phyloP scores from a whole-genome alignment of 1,140 invertebrate species.

The Contarinia nasturtii region DNA sequence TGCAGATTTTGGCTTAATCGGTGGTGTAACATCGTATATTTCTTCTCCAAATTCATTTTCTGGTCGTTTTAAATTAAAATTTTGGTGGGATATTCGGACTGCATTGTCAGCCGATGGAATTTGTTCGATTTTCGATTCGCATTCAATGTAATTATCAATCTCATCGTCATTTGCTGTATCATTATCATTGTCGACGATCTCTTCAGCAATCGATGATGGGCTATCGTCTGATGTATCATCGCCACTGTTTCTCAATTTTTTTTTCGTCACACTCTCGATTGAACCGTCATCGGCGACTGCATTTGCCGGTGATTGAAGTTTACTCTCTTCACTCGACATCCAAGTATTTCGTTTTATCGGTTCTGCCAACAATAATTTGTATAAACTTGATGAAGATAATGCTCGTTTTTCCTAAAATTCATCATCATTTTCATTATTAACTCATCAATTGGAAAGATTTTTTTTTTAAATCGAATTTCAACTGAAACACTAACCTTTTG shows the following conservation, averaged over 20 bases:
- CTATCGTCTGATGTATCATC: background rate
- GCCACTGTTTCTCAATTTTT: background rate
- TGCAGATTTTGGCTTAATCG: too few relatives aligned
- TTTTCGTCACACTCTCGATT: slow-evolving; percentile 7
- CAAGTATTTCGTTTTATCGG: slow-evolving; percentile 17
- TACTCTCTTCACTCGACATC: slow-evolving; percentile 9
- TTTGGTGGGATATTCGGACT: too few relatives aligned
- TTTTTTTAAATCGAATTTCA: too few relatives aligned
- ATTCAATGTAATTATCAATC: too few relatives aligned
- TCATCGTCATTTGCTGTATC: too few relatives aligned
- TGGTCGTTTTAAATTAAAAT: too few relatives aligned
- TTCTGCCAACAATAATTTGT: slow-evolving; percentile 18
- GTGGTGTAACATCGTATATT: too few relatives aligned
- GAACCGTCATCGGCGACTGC: slow-evolving; percentile 2
- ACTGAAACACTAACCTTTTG: too few relatives aligned
- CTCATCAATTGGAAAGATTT: background rate
- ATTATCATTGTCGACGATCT: slow-evolving; percentile 3
- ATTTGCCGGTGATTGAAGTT: slow-evolving; percentile 14
- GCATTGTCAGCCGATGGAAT: too few relatives aligned
- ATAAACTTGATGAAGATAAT: slow-evolving; percentile 16
- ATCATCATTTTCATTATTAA: background rate
- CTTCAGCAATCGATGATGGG: background rate
- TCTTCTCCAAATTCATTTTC: too few relatives aligned
- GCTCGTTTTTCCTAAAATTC: slow-evolving; percentile 2
- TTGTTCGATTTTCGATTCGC: too few relatives aligned